phyloP scores from a whole-genome alignment of 2,888 invertebrate genomes.

The Nephrotoma guestfalica region DNA sequence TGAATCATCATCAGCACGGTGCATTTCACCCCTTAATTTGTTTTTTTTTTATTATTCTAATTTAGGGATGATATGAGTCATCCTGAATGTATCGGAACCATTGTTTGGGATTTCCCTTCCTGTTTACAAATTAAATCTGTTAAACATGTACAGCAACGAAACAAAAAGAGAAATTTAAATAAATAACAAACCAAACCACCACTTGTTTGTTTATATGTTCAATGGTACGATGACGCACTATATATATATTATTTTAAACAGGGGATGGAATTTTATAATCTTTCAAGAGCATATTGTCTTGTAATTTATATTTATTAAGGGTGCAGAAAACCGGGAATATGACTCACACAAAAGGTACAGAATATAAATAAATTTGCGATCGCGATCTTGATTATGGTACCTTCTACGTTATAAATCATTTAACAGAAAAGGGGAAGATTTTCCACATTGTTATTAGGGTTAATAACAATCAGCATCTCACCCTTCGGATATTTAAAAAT shows the following conservation, averaged over 20 bases:
- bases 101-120: not conserved
- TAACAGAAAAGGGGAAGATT: not conserved
- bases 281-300: not conserved
- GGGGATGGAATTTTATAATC: not conserved
- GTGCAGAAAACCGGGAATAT: not conserved
- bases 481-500: not conserved
- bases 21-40: not conserved
- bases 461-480: not conserved
- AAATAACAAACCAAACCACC: not conserved
- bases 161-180: not conserved
- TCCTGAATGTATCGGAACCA: not conserved
- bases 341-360: not conserved
- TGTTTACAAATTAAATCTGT: not conserved
- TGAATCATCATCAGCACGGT: not conserved
- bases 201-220: not conserved
- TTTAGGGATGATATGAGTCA: not conserved
- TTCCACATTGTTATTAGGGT: not conserved
- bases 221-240: not conserved
- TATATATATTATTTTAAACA: not conserved
- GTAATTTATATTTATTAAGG: not conserved
- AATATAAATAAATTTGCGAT: not conserved
- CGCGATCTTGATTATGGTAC: not conserved
- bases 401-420: not conserved
- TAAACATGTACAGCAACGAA: not conserved
- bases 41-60: not conserved